Evolutionary conservation across 2,113 vertebrate species (phyloP).

Genomic region (Coryphaenoides rupestris): DNA sequence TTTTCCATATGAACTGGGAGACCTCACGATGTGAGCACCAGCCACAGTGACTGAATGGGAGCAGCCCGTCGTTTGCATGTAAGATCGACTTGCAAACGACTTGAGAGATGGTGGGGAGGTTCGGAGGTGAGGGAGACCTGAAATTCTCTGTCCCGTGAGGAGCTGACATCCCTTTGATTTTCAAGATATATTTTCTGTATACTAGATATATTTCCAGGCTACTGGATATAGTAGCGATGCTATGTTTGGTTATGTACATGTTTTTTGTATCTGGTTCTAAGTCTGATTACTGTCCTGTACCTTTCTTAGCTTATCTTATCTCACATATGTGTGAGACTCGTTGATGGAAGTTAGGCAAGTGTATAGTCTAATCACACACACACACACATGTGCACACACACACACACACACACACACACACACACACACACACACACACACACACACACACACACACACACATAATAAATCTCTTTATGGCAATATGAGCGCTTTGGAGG

Average conservation of each 20-base stretch:
- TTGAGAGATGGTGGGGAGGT: not conserved
- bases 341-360: not conserved
- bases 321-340: too few relatives aligned
- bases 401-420: constrained; percentile 17
- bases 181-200: too few relatives aligned
- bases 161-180: too few relatives aligned
- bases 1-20: constrained; percentile 64
- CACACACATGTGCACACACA: constrained; percentile 13
- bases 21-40: constrained; percentile 27
- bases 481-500: too few relatives aligned
- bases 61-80: constrained; percentile 48
- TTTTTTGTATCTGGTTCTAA: too few relatives aligned
- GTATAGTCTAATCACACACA: not conserved
- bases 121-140: too few relatives aligned
- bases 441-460: not conserved
- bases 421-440: constrained; percentile 1
- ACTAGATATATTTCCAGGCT: too few relatives aligned
- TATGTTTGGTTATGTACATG: too few relatives aligned
- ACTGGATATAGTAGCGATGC: too few relatives aligned
- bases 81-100: constrained; percentile 40
- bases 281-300: too few relatives aligned
- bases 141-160: too few relatives aligned
- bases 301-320: too few relatives aligned
- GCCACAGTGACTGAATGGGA: not conserved
- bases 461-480: not conserved